Evolutionary conservation across 2,797 vertebrate species (phyloP).

Genomic region (Pempheris klunzingeri): DNA sequence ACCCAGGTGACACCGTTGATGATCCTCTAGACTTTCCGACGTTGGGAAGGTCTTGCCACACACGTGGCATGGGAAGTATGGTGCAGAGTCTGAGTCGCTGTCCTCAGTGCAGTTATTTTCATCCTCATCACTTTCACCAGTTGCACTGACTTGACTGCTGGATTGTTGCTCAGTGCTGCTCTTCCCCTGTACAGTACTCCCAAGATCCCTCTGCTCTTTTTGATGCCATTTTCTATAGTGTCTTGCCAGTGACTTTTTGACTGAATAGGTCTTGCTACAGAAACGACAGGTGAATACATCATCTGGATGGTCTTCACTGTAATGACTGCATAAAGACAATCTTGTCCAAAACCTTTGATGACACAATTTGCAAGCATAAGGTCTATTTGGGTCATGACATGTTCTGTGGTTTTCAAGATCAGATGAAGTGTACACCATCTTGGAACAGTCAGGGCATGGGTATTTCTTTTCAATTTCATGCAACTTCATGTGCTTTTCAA

Average conservation of each 20-base stretch:
- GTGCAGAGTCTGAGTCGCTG: conserved; percentile 85
- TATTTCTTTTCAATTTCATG: conserved; percentile 63
- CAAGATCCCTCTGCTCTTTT: conserved; percentile 40
- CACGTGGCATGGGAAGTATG: conserved; percentile 89
- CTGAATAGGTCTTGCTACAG: conserved; percentile 80
- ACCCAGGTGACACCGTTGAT: conserved; percentile 88
- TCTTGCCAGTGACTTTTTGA: conserved; percentile 78
- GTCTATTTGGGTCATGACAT: conserved; percentile 77
- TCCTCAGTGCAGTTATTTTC: conserved; percentile 61
- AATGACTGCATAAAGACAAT: conserved; percentile 76
- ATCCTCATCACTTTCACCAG: conserved; percentile 67
- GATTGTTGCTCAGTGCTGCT: conserved; percentile 50
- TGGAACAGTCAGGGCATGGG: conserved; percentile 77
- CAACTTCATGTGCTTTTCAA: conserved; percentile 80
- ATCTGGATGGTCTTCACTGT: conserved; percentile 66
- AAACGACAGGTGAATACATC: conserved; percentile 74
- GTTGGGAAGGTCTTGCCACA: conserved; percentile 88
- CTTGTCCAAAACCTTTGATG: conserved; percentile 75
- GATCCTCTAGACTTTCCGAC: conserved; percentile 87
- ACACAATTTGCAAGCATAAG: conserved; percentile 80
- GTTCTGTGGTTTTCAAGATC: conserved; percentile 80
- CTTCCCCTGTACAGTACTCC: conserved; percentile 34
- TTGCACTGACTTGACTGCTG: conserved; percentile 55
- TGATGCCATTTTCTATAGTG: conserved; percentile 80
- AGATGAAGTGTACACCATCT: conserved; percentile 54